phyloP scores from a whole-genome alignment of 2,113 vertebrate genomes.

The Saccopteryx bilineata region DNA sequence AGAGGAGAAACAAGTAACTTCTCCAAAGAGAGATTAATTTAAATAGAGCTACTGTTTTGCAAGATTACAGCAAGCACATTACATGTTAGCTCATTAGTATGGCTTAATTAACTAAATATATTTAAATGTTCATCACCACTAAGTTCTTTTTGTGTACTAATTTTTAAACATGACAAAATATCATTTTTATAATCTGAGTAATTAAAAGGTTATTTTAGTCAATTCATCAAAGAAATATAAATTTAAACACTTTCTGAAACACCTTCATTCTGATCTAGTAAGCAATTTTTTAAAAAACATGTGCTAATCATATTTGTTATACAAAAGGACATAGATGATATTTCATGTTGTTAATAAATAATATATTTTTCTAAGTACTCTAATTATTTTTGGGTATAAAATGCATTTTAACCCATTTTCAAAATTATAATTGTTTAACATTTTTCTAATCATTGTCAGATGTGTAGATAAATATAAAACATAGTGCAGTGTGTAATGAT shows the following conservation, averaged over 20 bases:
- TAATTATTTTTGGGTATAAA: background rate
- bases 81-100: background rate
- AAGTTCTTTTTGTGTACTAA: background rate
- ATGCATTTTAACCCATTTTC: background rate
- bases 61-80: slow-evolving; percentile 1
- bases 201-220: slow-evolving; percentile 44
- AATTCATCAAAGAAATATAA: slow-evolving; percentile 9
- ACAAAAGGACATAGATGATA: background rate
- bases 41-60: background rate
- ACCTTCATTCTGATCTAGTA: background rate
- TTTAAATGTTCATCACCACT: slow-evolving; percentile 37
- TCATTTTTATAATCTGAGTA: slow-evolving; percentile 43
- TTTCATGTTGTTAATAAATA: background rate
- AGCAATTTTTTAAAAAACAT: background rate
- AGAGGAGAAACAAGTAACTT: background rate
- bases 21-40: background rate
- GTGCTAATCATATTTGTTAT: background rate
- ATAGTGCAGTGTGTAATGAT: background rate
- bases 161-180: slow-evolving; percentile 28
- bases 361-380: background rate
- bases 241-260: slow-evolving; percentile 20
- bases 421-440: background rate
- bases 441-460: background rate
- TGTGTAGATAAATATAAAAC: background rate
- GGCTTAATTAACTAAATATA: slow-evolving; percentile 54